phyloP scores from a whole-genome alignment of 2,888 invertebrate species.

The Galeruca laticollis region DNA sequence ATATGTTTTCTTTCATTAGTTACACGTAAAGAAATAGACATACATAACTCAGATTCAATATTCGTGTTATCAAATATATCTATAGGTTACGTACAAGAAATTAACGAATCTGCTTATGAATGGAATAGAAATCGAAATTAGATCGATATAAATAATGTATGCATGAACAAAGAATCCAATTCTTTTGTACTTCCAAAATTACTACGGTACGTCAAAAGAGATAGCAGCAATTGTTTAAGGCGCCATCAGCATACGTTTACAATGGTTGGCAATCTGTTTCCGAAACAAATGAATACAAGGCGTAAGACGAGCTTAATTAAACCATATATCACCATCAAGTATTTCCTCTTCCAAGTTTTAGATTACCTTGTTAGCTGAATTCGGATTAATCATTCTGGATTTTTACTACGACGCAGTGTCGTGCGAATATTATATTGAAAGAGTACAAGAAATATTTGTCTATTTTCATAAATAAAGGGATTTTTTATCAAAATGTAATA shows the following conservation, averaged over 20 bases:
- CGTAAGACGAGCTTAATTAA: slow-evolving; percentile 67
- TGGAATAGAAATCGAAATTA: too few relatives aligned
- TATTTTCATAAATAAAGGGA: too few relatives aligned
- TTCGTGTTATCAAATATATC: too few relatives aligned
- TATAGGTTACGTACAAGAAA: too few relatives aligned
- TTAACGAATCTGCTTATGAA: too few relatives aligned
- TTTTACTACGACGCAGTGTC: slow-evolving; percentile 58
- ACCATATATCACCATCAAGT: slow-evolving; percentile 65
- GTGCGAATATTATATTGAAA: neutral
- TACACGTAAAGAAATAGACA: too few relatives aligned
- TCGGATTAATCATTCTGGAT: slow-evolving; percentile 64
- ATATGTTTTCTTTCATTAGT: too few relatives aligned
- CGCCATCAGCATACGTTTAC: slow-evolving; percentile 52
- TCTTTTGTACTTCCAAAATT: neutral
- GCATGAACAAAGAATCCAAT: neutral
- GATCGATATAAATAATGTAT: neutral
- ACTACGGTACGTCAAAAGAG: slow-evolving; percentile 13
- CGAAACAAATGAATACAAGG: slow-evolving; percentile 67
- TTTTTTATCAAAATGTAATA: too few relatives aligned
- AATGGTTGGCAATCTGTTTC: slow-evolving; percentile 65
- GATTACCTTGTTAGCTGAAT: slow-evolving; percentile 65
- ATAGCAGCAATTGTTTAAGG: slow-evolving; percentile 54
- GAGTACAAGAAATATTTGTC: neutral
- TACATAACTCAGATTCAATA: too few relatives aligned
- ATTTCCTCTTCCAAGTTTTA: slow-evolving; percentile 60